A percentile compares a stretch with the other conserved stretches of the same genome.
phyloP scores from a whole-genome alignment of 2,113 vertebrate genomes.

The Raja brachyura region DNA sequence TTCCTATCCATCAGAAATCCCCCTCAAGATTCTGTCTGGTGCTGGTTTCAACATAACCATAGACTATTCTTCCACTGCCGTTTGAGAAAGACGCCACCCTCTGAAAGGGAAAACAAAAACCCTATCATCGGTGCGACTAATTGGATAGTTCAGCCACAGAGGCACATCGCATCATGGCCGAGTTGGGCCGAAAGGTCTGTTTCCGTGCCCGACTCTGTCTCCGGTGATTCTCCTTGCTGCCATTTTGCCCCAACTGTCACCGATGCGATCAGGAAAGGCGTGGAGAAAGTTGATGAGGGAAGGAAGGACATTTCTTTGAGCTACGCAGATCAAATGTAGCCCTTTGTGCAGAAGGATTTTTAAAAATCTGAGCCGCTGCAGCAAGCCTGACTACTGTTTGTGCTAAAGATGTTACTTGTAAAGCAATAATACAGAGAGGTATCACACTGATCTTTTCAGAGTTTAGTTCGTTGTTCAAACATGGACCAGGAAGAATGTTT shows the following conservation, averaged over 20 bases:
- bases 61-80: too few relatives aligned
- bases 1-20: too few relatives aligned
- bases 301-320: background rate
- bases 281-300: background rate
- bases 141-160: background rate
- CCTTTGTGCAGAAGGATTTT: background rate
- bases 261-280: background rate
- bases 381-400: conserved; percentile 6
- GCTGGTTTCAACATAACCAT: too few relatives aligned
- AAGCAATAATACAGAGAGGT: background rate
- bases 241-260: background rate
- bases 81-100: too few relatives aligned
- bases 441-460: background rate
- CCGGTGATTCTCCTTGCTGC: background rate
- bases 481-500: background rate
- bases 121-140: background rate
- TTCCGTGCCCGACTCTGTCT: too few relatives aligned
- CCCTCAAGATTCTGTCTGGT: too few relatives aligned
- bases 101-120: too few relatives aligned
- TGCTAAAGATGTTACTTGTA: background rate
- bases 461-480: background rate
- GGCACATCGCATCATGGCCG: background rate
- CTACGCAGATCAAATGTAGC: background rate
- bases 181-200: too few relatives aligned
- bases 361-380: background rate